These are phyloP conservation scores for Dasyurus viverrinus DNA, from an alignment of 2,113 vertebrate species.

Conservation along the genomic window DNA sequence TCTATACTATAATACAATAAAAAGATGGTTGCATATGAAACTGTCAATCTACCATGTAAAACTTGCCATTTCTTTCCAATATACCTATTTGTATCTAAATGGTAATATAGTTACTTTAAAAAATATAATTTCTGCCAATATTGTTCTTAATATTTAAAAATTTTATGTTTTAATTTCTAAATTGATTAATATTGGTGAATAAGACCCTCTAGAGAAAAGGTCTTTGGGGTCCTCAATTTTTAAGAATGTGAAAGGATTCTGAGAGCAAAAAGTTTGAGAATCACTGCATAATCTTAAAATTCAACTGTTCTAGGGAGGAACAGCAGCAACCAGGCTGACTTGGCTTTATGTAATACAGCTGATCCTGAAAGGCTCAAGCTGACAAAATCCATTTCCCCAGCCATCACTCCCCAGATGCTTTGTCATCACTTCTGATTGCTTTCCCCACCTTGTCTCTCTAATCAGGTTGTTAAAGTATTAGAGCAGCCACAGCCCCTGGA, in stretches of 20 bases:
- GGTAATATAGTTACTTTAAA: not conserved
- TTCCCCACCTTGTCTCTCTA: not conserved
- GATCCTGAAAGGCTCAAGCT: not conserved
- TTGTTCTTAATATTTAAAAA: not conserved
- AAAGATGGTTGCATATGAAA: not conserved
- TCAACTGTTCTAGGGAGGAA: not conserved
- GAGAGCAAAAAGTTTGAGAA: not conserved
- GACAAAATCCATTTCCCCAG: constrained; percentile 3
- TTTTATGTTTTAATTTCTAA: not conserved
- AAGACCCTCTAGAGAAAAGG: not conserved
- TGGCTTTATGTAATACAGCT: not conserved
- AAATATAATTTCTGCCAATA: not conserved
- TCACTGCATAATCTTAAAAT: not conserved
- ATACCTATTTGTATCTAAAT: not conserved
- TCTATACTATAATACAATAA: not conserved
- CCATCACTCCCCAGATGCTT: constrained; percentile 3
- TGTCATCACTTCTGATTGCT: not conserved
- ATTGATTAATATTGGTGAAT: not conserved
- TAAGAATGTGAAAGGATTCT: not conserved
- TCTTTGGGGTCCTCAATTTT: not conserved
- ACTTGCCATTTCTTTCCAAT: not conserved
- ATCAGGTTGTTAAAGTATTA: constrained; percentile 5
- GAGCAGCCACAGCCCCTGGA: not conserved
- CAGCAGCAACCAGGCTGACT: not conserved
- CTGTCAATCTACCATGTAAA: not conserved